These are phyloP conservation scores for Tryphoninae sp. DNA, from an alignment of 2,888 invertebrate species.

Conservation along the genomic window DNA sequence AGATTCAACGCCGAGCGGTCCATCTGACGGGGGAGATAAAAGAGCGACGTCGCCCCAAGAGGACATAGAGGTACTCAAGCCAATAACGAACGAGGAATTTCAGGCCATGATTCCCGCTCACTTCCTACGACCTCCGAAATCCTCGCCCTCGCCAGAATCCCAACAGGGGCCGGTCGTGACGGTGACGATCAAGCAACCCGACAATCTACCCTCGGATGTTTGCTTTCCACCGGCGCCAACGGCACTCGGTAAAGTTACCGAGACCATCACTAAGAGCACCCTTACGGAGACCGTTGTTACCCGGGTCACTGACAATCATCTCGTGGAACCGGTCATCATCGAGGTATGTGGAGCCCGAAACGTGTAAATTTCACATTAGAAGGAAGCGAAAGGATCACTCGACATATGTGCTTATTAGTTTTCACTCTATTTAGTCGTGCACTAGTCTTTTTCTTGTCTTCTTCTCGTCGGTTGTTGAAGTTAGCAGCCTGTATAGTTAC, in stretches of 20 bases:
- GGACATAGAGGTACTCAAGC: constrained; percentile 87
- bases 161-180: constrained; percentile 86
- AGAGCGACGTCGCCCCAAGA: constrained; percentile 82
- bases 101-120: constrained; percentile 97
- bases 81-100: constrained; percentile 96
- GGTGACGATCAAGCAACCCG: constrained; percentile 91
- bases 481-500: neutral
- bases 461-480: neutral
- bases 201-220: constrained; percentile 85
- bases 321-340: constrained; percentile 92
- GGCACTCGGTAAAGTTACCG: constrained; percentile 93
- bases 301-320: constrained; percentile 95
- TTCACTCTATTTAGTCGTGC: neutral
- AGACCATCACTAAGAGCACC: constrained; percentile 97
- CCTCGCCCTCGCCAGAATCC: constrained; percentile 79
- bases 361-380: neutral
- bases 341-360: constrained; percentile 87
- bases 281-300: constrained; percentile 97
- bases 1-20: constrained; percentile 68
- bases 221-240: constrained; percentile 92
- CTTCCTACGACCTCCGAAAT: constrained; percentile 86
- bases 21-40: constrained; percentile 75
- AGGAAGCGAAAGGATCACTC: neutral
- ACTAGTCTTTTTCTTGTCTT: neutral
- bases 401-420: neutral